phyloP scores from a whole-genome alignment of 2,888 invertebrate species.

The Stegana nigrithorax region DNA sequence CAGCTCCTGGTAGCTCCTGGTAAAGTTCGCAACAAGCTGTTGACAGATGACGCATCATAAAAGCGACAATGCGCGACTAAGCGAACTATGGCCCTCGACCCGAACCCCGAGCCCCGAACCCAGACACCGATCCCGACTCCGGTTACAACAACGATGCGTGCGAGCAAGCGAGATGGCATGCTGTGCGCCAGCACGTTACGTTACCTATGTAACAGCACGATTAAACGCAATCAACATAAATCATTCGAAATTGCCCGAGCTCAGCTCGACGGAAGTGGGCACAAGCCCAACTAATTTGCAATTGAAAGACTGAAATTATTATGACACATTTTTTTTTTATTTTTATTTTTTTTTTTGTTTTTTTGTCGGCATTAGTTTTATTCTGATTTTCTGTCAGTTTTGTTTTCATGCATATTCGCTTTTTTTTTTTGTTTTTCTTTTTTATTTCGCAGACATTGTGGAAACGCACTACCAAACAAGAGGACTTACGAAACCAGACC shows the following conservation, averaged over 20 bases:
- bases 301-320: neutral
- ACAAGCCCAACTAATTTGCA: neutral
- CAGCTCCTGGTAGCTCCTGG: too few relatives aligned
- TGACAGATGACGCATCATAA: constrained; percentile 62
- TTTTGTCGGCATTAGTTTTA: too few relatives aligned
- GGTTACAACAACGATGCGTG: too few relatives aligned
- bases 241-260: constrained; percentile 53
- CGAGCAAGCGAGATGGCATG: neutral
- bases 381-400: too few relatives aligned
- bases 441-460: too few relatives aligned
- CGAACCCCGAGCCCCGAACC: too few relatives aligned
- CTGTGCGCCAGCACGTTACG: neutral
- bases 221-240: constrained; percentile 59
- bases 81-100: constrained; percentile 11
- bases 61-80: constrained; percentile 46
- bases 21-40: constrained; percentile 46
- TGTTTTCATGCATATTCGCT: too few relatives aligned
- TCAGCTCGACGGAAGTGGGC: neutral
- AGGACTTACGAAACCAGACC: too few relatives aligned
- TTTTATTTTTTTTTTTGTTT: neutral
- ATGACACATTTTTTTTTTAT: neutral
- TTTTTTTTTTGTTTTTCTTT: too few relatives aligned
- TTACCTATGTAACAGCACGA: constrained; percentile 35
- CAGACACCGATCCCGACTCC: too few relatives aligned
- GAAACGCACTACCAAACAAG: too few relatives aligned